These are phyloP conservation scores for Decapterus maruadsi DNA, from an alignment of 2,797 vertebrate genomes.

Conservation along the genomic window DNA sequence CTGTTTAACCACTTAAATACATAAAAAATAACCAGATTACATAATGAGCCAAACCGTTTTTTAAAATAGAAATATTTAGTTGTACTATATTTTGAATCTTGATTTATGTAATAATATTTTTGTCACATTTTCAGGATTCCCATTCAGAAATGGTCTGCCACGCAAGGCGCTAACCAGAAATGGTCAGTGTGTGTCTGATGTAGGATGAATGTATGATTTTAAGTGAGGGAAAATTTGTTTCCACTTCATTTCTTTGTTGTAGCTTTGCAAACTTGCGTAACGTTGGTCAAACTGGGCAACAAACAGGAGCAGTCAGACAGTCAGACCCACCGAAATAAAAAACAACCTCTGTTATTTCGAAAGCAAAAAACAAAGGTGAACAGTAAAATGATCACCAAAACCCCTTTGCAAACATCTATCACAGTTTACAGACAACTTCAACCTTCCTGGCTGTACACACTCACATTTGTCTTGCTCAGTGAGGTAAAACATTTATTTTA, in stretches of 20 bases:
- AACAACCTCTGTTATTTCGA: neutral
- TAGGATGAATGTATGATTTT: neutral
- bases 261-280: neutral
- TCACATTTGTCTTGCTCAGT: neutral
- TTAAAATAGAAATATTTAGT: no score
- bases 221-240: neutral
- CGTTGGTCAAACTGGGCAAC: neutral
- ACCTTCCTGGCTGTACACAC: neutral
- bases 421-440: neutral
- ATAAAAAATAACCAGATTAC: neutral
- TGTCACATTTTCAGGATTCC: no score
- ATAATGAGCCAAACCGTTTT: neutral
- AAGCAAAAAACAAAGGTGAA: neutral
- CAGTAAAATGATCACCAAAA: neutral
- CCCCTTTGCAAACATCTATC: neutral
- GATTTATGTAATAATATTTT: no score
- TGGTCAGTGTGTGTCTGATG: no score
- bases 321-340: neutral
- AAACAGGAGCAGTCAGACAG: neutral
- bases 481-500: neutral
- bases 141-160: no score
- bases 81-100: no score
- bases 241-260: neutral
- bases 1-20: no score
- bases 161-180: no score